These are phyloP conservation scores for Marisa cornuarietis DNA, from an alignment of 1,140 invertebrate species.

Conservation along the genomic window DNA sequence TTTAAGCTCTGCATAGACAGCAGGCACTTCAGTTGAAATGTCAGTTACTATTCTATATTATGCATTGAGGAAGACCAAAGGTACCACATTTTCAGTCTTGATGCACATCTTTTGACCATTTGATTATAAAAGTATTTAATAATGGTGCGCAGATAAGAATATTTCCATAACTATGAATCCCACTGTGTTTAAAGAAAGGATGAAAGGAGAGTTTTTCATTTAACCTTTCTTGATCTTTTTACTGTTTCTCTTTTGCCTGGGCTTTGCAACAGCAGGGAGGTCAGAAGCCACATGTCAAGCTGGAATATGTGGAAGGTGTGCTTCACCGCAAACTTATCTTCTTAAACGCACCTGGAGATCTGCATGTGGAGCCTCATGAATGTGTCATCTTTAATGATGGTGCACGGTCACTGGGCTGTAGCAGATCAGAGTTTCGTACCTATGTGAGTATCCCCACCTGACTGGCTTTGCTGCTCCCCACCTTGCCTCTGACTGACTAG, in stretches of 20 bases:
- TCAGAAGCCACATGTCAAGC: slow-evolving; percentile 53
- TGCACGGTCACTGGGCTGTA: slow-evolving; percentile 55
- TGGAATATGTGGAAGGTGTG: slow-evolving; percentile 53
- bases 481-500: too few relatives aligned
- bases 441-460: slow-evolving; percentile 58
- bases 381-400: slow-evolving; percentile 63
- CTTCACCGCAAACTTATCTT: slow-evolving; percentile 57
- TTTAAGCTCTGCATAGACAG: too few relatives aligned
- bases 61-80: too few relatives aligned
- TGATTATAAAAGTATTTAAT: too few relatives aligned
- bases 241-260: slow-evolving; percentile 3
- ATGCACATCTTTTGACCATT: too few relatives aligned
- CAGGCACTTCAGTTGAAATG: too few relatives aligned
- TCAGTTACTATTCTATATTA: too few relatives aligned
- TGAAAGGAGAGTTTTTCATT: background rate
- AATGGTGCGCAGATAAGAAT: too few relatives aligned
- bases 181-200: too few relatives aligned
- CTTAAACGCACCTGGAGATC: slow-evolving; percentile 46
- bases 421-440: slow-evolving; percentile 50
- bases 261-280: slow-evolving; percentile 39
- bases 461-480: slow-evolving; percentile 1
- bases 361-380: slow-evolving; percentile 52
- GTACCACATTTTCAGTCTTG: too few relatives aligned
- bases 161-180: too few relatives aligned
- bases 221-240: background rate